Base-by-base conservation (phyloP, 2,888 invertebrate species). In the Linnaemya tessellans region DNA sequence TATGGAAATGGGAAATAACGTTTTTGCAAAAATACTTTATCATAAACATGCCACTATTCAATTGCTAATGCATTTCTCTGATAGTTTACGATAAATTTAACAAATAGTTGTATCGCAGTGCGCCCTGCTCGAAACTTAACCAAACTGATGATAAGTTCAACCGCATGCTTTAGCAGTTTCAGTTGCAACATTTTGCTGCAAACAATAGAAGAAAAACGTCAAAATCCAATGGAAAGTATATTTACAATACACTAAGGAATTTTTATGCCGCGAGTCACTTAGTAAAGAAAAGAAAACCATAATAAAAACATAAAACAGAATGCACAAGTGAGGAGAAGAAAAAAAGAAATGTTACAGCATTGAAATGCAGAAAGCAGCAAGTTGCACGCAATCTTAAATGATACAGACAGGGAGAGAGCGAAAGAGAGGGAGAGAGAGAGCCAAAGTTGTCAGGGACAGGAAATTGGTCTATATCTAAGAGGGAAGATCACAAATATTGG, bases 21-120 rank as follows among this genome's bases (percentile, higher is more conserved):
- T 58, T 46, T 30, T 43, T 62, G 18, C 22, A 35, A 58, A 46
- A 75, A 67, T 10, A 62, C 4, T 79, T 68, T 79, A 62, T 79
- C 68, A 68, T 79, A 84, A 79, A 79, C 68, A 68, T 70, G 51
- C 74, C 84, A 60, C 75, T 35, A 79, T 75, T 67, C 79, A 80
- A 74, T 78, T 85, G 79, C 85, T 85, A 85, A 85, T 85, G 85
- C 79, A 85, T 82, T 80, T 82, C 85, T 79, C 75, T 75, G 65
- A 85, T 82, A 85, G 79, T 71, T 85, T 82, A 85, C 79, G 82
- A 85, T 82, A 85, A 80, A 82, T 85, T 82, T 82, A 82, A 79
- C 85, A 85, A 85, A 82, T 80, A 70, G 68, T 62, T 49, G 46
- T 58, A 62, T 65, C 58, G 25, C 38, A 13, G 38, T 64, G 49